A percentile compares a stretch with the other conserved stretches of the same genome.
Evolutionary conservation across 2,888 invertebrate genomes (phyloP).

Genomic region (Limenitis arthemis): DNA sequence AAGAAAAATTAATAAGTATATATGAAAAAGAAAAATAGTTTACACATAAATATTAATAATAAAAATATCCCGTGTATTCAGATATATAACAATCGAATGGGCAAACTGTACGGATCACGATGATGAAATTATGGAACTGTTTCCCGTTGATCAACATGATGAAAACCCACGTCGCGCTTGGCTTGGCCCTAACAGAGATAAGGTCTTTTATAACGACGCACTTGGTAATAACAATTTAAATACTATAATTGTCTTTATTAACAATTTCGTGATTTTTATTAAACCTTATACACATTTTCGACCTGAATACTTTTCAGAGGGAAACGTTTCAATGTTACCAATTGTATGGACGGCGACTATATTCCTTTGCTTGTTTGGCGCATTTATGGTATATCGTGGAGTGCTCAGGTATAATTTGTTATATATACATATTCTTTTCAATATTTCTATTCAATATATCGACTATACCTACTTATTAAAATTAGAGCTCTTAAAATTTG

Average conservation of each 20-base stretch:
- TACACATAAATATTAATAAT: not conserved
- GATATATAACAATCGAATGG: slow-evolving; percentile 64
- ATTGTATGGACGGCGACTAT: slow-evolving; percentile 60
- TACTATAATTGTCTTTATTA: not conserved
- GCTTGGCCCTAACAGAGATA: slow-evolving; percentile 35
- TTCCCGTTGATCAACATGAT: slow-evolving; percentile 44
- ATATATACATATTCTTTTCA: not conserved
- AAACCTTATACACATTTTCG: too few species aligned
- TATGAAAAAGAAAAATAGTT: not conserved
- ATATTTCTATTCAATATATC: not conserved
- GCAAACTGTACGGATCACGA: slow-evolving; percentile 56
- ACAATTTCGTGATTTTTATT: too few species aligned
- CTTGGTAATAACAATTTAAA: slow-evolving; percentile 37
- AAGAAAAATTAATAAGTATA: not conserved
- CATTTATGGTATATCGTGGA: slow-evolving; percentile 31
- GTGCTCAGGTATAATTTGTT: slow-evolving; percentile 21
- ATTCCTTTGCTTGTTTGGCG: slow-evolving; percentile 51
- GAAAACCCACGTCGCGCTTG: slow-evolving; percentile 43
- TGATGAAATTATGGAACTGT: slow-evolving; percentile 48
- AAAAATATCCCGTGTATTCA: slow-evolving; percentile 16
- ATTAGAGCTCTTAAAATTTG: not conserved
- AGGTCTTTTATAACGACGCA: slow-evolving; percentile 51
- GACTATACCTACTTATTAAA: not conserved
- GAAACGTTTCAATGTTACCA: slow-evolving; percentile 46
- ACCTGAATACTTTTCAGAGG: slow-evolving; percentile 37